Base-by-base conservation (phyloP, 2,888 invertebrate species). In the Meliscaeva auricollis region DNA sequence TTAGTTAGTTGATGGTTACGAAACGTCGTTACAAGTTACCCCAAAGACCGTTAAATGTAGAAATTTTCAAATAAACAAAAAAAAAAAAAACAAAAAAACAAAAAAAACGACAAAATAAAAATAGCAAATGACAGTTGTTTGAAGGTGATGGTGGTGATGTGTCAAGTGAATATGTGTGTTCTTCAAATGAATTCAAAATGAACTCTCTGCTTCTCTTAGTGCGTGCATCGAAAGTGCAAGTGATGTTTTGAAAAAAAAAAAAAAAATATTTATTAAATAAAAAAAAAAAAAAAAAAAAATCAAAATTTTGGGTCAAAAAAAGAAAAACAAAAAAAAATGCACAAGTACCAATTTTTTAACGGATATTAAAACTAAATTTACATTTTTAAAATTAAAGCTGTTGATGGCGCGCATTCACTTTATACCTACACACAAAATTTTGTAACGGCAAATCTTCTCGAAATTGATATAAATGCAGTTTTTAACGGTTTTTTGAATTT, bases 1-100 rank as follows among this genome's bases (percentile, higher is more conserved):
- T 87, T 82, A 87, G 87, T 87, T 87, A 87, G 87, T 82, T 82
- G 87, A 78, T 87, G 87, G 87, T 87, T 87, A 87, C 87, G 87
- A 87, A 87, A 87, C 87, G 87, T 78, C 66, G 87, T 85, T 85
- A 85, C 85, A 81, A 85, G 85, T 85, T 64, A 76, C 81, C 50
- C 66, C 68, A 85, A 85, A 85, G 72, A 85, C 85, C 81, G 85
- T 85, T 85, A 81, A 81, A 81, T 81, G 77, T 73, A 64, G 50
- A 81, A 78, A 64, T 62, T 76, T 81, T 72, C 38, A 48, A 72
- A 84, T 69, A 79, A 72, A 20, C 26, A 50, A 62, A 46, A 35
- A 17, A 35, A 60, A 38, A 38, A 8, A 38, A 38, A 11, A 35
- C 35, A 9, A 35, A 35, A 35, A n/a, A n/a, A n/a, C n/a, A 6